Base-by-base conservation (phyloP, 2,888 invertebrate species). In the Keiferia lycopersicella region DNA sequence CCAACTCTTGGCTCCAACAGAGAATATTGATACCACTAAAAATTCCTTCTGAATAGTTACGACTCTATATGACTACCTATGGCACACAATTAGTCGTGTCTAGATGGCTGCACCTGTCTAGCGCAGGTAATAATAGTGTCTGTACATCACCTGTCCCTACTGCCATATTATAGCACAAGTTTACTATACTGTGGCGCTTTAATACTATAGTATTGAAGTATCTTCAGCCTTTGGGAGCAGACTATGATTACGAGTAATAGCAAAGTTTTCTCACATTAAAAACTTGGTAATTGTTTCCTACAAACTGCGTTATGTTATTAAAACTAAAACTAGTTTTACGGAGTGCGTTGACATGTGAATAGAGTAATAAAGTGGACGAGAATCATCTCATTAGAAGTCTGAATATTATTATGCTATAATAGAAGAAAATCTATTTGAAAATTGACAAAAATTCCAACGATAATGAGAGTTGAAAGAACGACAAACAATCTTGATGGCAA, bases 251-350 rank as follows among this genome's bases (percentile, higher is more conserved):
- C 73, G 71, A 75, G 73, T 75, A 74, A 66, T 71, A 73, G 70
- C 72, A 58, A 75, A 79, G 75, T 80, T 77, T 76, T 82, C 82
- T 76, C 82, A 83, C 80, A 79, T 72, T 77, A 75, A 74, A 74
- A 76, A 72, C 77, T 78, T 68, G 57, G 73, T 80, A 81, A 80
- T 83, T 83, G 80, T 81, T 80, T 77, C 69, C 72, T 73, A 77
- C 74, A 73, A 74, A 68, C 16, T 26, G 39, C 30, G 73, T 71
- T 73, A 74, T 72, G 73, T 74, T 77, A 79, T 77, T 79, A 76
- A 77, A 76, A 77, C 67, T 74, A 67, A 71, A 78, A 80, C 80
- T 73, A 72, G 79, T 78, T 80, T 73, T 62, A 34, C 67, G 68
- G 68, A 71, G 73, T 72, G 69, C 75, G 69, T 71, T 74, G 73